Evolutionary conservation across 2,888 invertebrate genomes (phyloP).

Genomic region (Pimpla rufipes): DNA sequence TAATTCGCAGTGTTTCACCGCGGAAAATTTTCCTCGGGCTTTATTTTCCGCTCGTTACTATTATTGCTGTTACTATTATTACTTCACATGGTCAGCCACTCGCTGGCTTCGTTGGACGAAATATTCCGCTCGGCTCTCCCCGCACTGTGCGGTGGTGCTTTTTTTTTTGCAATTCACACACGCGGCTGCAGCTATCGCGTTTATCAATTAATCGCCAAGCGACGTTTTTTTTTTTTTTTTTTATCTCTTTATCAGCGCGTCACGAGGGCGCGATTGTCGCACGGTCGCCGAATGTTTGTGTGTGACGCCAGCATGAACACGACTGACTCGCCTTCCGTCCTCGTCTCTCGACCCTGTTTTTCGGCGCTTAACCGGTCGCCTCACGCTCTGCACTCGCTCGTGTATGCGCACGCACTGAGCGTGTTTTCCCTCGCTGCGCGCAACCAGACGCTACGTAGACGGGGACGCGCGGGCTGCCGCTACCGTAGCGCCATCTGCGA

Average conservation of each 20-base stretch:
- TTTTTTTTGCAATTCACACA: neutral
- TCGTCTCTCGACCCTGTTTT: neutral
- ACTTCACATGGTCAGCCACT: neutral
- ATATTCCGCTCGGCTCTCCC: neutral
- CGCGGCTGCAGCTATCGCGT: neutral
- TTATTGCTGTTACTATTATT: too few species aligned
- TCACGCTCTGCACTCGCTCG: neutral
- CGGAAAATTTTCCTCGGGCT: neutral
- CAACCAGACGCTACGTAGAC: conserved; percentile 5
- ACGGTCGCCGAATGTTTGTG: neutral
- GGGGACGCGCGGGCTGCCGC: too few species aligned
- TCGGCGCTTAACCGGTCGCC: neutral
- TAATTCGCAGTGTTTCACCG: neutral
- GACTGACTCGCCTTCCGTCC: neutral
- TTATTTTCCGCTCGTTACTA: neutral
- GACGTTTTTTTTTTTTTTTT: too few species aligned
- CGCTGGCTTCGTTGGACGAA: neutral
- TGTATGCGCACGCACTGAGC: conserved; percentile 4
- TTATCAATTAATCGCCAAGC: conserved; percentile 3
- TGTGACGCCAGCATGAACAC: neutral
- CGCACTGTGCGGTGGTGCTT: neutral
- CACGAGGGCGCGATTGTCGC: neutral
- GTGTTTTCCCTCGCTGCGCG: conserved; percentile 1
- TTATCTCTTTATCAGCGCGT: neutral
- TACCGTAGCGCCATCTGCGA: conserved; percentile 17